A percentile compares a stretch with the other conserved stretches of the same genome.
These are phyloP conservation scores for Cotesia congregata DNA, from an alignment of 2,888 invertebrate genomes.

Conservation along the genomic window DNA sequence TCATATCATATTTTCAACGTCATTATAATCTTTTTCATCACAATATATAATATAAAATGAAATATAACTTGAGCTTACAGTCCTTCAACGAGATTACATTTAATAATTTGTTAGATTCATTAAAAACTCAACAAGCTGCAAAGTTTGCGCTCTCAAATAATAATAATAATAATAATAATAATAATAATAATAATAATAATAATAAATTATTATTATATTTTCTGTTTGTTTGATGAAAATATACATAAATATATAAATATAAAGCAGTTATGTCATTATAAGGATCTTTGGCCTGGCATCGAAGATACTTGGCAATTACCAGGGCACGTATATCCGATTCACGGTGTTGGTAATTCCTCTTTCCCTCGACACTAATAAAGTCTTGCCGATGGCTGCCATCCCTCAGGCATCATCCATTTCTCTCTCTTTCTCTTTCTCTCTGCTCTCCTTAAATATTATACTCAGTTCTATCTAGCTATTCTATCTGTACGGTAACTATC, in stretches of 20 bases:
- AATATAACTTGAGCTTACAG: neutral
- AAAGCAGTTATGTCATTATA: slow-evolving; percentile 20
- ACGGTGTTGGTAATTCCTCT: slow-evolving; percentile 36
- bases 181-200: neutral
- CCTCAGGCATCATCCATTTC: slow-evolving; percentile 27
- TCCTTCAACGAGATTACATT: neutral
- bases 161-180: neutral
- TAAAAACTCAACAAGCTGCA: neutral
- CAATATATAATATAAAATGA: neutral
- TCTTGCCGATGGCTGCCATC: slow-evolving; percentile 37
- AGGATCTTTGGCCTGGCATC: neutral
- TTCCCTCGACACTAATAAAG: slow-evolving; percentile 35
- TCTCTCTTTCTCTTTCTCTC: neutral
- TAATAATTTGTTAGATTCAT: neutral
- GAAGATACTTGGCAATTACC: slow-evolving; percentile 16
- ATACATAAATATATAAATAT: neutral
- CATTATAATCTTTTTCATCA: neutral
- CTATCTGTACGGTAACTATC: neutral
- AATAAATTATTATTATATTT: too few species aligned
- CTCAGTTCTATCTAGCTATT: slow-evolving; percentile 13
- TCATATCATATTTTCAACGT: neutral
- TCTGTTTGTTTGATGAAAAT: neutral
- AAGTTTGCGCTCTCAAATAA: neutral
- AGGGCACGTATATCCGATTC: slow-evolving; percentile 27
- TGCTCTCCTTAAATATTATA: slow-evolving; percentile 7